These are phyloP conservation scores for Heliothis virescens DNA, from an alignment of 1,140 invertebrate species.

Conservation along the genomic window DNA sequence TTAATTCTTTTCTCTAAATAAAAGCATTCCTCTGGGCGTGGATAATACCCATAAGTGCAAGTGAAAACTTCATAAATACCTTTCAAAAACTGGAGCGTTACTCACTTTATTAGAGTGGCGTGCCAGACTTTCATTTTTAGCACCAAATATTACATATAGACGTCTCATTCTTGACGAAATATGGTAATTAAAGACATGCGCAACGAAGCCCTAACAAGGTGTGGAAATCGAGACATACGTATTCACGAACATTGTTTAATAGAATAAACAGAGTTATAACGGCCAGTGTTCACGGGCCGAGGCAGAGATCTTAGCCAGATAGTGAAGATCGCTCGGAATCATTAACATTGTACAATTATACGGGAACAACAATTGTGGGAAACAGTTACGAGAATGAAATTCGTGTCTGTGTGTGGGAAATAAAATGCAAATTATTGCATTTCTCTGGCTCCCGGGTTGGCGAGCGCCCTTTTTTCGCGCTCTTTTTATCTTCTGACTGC, in stretches of 20 bases:
- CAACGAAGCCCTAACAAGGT: conserved; percentile 34
- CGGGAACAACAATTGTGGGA: conserved; percentile 74
- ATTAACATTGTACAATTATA: conserved; percentile 73
- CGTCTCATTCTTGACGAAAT: conserved; percentile 20
- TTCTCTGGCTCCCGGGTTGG: conserved; percentile 53
- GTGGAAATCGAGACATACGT: conserved; percentile 40
- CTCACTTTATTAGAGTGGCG: conserved; percentile 24
- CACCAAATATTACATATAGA: conserved; percentile 39
- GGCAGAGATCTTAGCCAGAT: conserved; percentile 37
- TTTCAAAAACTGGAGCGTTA: conserved; percentile 35
- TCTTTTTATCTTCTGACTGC: conserved; percentile 55
- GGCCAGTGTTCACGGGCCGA: conserved; percentile 30
- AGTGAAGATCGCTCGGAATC: conserved; percentile 63
- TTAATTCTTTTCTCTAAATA: neutral
- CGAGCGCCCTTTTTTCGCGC: conserved; percentile 45
- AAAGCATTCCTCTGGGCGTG: conserved; percentile 16
- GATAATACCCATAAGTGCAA: conserved; percentile 13
- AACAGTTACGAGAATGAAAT: conserved; percentile 71
- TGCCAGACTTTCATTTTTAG: conserved; percentile 48
- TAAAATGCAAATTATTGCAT: conserved; percentile 69
- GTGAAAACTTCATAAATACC: conserved; percentile 39
- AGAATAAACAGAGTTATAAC: conserved; percentile 41
- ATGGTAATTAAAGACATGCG: conserved; percentile 39
- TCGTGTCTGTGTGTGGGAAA: conserved; percentile 72
- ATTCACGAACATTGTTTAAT: conserved; percentile 39